phyloP scores from a whole-genome alignment of 2,113 vertebrate species.

The Oreocharis arfaki region DNA sequence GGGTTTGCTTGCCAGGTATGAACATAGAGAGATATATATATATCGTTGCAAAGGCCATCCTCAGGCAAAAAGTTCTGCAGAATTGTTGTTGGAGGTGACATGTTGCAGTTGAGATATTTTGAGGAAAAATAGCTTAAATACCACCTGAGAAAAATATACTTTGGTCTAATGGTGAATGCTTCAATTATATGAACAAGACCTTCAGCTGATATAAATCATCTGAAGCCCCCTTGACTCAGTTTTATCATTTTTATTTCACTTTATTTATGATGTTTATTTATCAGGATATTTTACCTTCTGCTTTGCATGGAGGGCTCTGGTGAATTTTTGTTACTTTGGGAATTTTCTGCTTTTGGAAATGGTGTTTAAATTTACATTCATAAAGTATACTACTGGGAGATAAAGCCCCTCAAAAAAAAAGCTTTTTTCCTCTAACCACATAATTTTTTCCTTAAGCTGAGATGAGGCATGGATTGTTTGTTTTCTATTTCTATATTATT shows the following conservation, averaged over 20 bases:
- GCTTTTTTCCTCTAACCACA: background rate
- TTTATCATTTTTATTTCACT: background rate
- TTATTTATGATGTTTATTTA: background rate
- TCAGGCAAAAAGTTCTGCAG: conserved; percentile 23
- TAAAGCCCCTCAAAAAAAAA: fast-evolving
- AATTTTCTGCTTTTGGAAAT: background rate
- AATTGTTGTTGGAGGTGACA: background rate
- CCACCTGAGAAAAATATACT: background rate
- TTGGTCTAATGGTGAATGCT: background rate
- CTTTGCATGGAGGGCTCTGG: background rate
- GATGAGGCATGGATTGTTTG: background rate
- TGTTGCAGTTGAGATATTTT: background rate
- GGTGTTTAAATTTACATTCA: background rate
- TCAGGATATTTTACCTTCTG: background rate
- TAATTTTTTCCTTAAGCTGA: background rate
- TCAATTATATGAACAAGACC: background rate
- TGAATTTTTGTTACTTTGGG: background rate
- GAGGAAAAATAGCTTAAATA: background rate
- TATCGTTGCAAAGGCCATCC: conserved; percentile 25
- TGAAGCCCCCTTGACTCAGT: background rate
- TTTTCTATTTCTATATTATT: background rate
- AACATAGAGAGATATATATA: background rate
- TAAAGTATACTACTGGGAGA: background rate
- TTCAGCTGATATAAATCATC: background rate
- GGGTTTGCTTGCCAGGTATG: conserved; percentile 20